A percentile compares a stretch with the other conserved stretches of the same genome.
Evolutionary conservation across 2,888 invertebrate genomes (phyloP).

Genomic region (Heteromurus nitidus): DNA sequence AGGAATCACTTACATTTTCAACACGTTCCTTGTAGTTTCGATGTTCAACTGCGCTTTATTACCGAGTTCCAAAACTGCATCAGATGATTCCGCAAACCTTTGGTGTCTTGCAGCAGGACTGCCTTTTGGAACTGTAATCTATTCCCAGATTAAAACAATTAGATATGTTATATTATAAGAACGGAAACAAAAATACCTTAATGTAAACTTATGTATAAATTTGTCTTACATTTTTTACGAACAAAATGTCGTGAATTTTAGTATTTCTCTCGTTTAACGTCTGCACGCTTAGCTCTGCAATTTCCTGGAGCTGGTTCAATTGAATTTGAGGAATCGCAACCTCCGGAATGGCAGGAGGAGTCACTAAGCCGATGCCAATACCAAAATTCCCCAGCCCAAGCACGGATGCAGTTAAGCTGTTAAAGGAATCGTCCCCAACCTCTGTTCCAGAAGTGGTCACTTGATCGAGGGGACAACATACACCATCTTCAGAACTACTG

Average conservation of each 20-base stretch:
- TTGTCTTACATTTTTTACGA: slow-evolving; percentile 65
- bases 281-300: slow-evolving; percentile 74
- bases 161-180: neutral
- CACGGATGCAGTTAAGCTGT: neutral
- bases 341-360: slow-evolving; percentile 75
- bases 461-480: neutral
- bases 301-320: slow-evolving; percentile 74
- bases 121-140: slow-evolving; percentile 74
- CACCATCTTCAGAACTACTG: slow-evolving; percentile 34
- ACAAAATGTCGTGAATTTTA: slow-evolving; percentile 64
- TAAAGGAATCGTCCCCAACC: neutral
- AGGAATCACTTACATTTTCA: slow-evolving; percentile 74
- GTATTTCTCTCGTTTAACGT: slow-evolving; percentile 72
- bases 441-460: neutral
- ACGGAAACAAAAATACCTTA: neutral
- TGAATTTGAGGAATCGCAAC: slow-evolving; percentile 75
- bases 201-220: neutral
- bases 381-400: slow-evolving; percentile 34
- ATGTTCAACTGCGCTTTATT: slow-evolving; percentile 75
- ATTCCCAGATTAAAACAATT: neutral
- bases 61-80: slow-evolving; percentile 74
- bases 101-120: slow-evolving; percentile 75
- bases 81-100: slow-evolving; percentile 75
- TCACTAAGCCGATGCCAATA: slow-evolving; percentile 67
- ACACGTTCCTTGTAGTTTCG: slow-evolving; percentile 75